phyloP scores from a whole-genome alignment of 2,113 vertebrate genomes.

The Caretta caretta region DNA sequence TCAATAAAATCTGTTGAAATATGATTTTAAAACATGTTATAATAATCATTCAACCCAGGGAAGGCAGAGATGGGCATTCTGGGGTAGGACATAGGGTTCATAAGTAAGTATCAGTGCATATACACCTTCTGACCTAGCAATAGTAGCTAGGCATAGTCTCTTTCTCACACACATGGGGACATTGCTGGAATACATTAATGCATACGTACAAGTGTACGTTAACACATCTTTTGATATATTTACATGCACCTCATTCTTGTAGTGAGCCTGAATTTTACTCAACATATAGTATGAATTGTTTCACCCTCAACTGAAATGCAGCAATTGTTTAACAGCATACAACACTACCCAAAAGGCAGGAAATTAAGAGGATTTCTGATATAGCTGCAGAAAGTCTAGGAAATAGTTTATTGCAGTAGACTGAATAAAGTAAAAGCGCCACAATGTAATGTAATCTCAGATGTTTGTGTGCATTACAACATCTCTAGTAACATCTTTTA shows the following conservation, averaged over 20 bases:
- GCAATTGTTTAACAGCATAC: neutral
- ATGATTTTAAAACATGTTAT: neutral
- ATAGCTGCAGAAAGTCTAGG: neutral
- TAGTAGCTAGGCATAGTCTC: neutral
- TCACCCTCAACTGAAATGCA: neutral
- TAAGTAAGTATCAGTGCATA: neutral
- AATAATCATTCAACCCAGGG: neutral
- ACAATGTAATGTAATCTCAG: neutral
- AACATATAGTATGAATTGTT: neutral
- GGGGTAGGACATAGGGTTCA: too few species aligned
- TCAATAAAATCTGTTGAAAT: neutral
- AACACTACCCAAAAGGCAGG: neutral
- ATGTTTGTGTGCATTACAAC: neutral
- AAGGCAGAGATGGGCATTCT: neutral
- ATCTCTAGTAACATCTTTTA: slow-evolving; percentile 1
- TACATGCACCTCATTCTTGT: neutral
- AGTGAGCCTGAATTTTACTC: neutral
- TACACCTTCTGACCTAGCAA: neutral
- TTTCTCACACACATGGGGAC: neutral
- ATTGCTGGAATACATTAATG: neutral
- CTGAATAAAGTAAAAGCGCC: neutral
- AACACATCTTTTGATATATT: neutral
- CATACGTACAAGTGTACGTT: neutral
- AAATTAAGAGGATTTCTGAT: neutral
- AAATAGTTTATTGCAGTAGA: neutral